Evolutionary conservation across 2,888 invertebrate species (phyloP).

Genomic region (Physocephala rufipes): DNA sequence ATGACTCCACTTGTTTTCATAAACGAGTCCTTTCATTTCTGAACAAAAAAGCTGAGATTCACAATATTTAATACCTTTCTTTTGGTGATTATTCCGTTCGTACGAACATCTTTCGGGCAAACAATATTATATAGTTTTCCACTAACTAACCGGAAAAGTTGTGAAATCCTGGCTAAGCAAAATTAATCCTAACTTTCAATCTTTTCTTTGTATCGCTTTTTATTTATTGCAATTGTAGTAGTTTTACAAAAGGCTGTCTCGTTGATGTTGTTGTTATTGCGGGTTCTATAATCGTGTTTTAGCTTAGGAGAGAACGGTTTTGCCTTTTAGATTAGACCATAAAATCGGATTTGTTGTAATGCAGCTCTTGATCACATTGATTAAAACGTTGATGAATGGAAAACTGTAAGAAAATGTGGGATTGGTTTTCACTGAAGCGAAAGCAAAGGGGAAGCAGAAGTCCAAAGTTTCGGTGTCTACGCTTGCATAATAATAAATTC

Average conservation of each 20-base stretch:
- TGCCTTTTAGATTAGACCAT: neutral
- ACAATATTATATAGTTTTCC: constrained; percentile 13
- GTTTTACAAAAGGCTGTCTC: neutral
- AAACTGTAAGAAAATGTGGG: neutral
- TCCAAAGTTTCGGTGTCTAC: no score
- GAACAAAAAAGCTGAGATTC: no score
- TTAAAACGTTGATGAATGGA: constrained; percentile 23
- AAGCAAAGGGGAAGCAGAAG: neutral
- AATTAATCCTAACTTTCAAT: constrained; percentile 22
- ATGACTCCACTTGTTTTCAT: no score
- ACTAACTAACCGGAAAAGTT: constrained; percentile 26
- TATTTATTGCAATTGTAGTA: neutral
- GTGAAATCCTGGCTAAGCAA: constrained; percentile 28
- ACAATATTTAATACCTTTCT: neutral
- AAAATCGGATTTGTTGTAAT: constrained; percentile 21
- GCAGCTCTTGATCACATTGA: constrained; percentile 28
- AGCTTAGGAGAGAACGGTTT: neutral
- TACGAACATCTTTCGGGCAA: constrained; percentile 3
- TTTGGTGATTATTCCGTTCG: constrained; percentile 2
- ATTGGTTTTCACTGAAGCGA: no score
- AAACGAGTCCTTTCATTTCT: no score
- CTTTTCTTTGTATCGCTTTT: neutral
- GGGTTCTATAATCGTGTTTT: neutral
- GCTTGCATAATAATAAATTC: no score
- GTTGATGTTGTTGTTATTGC: neutral